Base-by-base conservation (phyloP, 2,888 invertebrate genomes). In the Andrena bicolor region DNA sequence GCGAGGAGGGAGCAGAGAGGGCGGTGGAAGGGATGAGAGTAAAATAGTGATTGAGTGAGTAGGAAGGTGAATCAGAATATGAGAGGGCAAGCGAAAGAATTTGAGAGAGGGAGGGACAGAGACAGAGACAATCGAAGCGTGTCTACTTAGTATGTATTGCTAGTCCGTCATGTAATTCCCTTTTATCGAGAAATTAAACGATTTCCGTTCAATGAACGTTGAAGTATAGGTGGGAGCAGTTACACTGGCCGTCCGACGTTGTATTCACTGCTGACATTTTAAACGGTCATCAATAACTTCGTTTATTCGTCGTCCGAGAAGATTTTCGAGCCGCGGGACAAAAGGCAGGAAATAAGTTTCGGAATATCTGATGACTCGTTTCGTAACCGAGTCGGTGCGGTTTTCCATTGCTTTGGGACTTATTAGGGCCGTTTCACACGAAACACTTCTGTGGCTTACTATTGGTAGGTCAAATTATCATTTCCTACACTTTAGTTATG, bases 181-280 rank as follows among this genome's bases (percentile, higher is more conserved):
- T 53, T n/a, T 72, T 32, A 41, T 26, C 10, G 16, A 6, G 8
- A 28, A 49, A 13, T 16, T 26, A 6, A 51, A 32, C 32, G 58
- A 51, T 48, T 53, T 48, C 23, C 48, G 48, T 65, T 13, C 20
- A n/a, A 35, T 23, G 16, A 30, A 51, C 49, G 10, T 68, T 20
- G 8, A n/a, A 63, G 28, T 8, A 5, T 58, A 23, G 26, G 32
- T 20, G 49, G 26, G 8, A 13, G 64, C 32, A 13, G 23, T 13
- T 6, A 16, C 5, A 10, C 23, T 26, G 56, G 20, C 10, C 1
- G 5, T 30, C 23, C 65, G 53, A 71, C 41, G 30, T 32, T 69
- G 69, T 78, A 58, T 65, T 83, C 72, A 75, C 65, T 72, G 81
- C 49, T 84, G 84, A 75, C 84, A 78, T 84, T 85, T 82, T 78